phyloP scores from a whole-genome alignment of 1,140 invertebrate genomes.

The fruit fly (Drosophila melanogaster) region DNA sequence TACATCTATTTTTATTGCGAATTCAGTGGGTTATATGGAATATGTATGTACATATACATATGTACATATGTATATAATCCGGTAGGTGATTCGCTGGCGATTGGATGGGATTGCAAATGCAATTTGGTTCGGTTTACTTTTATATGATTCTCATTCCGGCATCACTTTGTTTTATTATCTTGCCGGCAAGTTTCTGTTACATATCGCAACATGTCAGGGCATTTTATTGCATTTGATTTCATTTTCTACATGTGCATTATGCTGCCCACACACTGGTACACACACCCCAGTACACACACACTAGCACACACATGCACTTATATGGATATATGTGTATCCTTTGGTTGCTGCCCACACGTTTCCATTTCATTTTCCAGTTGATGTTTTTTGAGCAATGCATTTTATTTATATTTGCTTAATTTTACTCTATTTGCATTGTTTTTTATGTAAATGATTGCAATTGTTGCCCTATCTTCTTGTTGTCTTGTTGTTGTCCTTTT shows the following conservation, averaged over 20 bases:
- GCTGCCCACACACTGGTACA: background rate
- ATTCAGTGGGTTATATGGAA: background rate
- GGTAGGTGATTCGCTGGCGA: background rate
- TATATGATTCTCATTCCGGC: slow-evolving; percentile 39
- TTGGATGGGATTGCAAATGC: slow-evolving; percentile 12
- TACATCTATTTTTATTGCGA: slow-evolving; percentile 2
- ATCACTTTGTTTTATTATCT: slow-evolving; percentile 47
- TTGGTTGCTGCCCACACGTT: slow-evolving; percentile 12
- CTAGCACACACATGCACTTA: background rate
- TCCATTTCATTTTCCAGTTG: slow-evolving; percentile 38
- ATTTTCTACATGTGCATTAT: slow-evolving; percentile 34
- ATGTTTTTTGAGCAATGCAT: slow-evolving; percentile 39
- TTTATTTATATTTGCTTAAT: slow-evolving; percentile 70
- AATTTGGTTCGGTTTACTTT: slow-evolving; percentile 30
- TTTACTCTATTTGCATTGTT: slow-evolving; percentile 60
- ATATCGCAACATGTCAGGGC: slow-evolving; percentile 18
- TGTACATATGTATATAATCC: background rate
- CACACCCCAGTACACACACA: too few relatives aligned
- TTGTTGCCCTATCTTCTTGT: slow-evolving; percentile 34
- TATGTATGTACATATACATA: too few relatives aligned
- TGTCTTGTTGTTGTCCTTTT: slow-evolving; percentile 9
- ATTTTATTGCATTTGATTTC: slow-evolving; percentile 57
- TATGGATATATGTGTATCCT: background rate
- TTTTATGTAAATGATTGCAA: slow-evolving; percentile 69
- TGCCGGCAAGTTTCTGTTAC: slow-evolving; percentile 5